Evolutionary conservation across 2,113 vertebrate genomes (phyloP).

Genomic region (Cyanoderma ruficeps): DNA sequence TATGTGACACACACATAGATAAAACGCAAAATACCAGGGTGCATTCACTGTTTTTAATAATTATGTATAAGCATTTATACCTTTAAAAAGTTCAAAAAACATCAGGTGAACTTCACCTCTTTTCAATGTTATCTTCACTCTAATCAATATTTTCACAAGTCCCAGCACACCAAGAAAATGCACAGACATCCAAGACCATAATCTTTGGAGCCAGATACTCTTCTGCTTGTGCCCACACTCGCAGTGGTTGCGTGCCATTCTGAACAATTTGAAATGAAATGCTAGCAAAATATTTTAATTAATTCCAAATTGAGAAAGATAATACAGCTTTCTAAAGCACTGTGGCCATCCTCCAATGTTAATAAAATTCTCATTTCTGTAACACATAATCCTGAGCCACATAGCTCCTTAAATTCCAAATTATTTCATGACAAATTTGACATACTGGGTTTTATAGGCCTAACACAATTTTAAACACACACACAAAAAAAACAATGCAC

Average conservation of each 20-base stretch:
- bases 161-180: background rate
- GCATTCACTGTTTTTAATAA: background rate
- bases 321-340: constrained; percentile 14
- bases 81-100: background rate
- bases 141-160: background rate
- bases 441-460: background rate
- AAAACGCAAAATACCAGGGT: background rate
- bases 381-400: constrained; percentile 14
- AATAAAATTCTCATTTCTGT: constrained; percentile 62
- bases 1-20: background rate
- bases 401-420: constrained; percentile 7
- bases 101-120: background rate
- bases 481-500: background rate
- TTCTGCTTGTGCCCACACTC: background rate
- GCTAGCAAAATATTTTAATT: constrained; percentile 25
- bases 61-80: background rate
- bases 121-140: background rate
- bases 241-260: background rate
- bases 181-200: background rate
- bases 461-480: constrained; percentile 40
- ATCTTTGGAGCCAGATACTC: background rate
- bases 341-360: constrained; percentile 51
- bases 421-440: constrained; percentile 59
- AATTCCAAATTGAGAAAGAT: constrained; percentile 47
- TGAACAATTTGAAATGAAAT: constrained; percentile 32